Evolutionary conservation across 1,140 invertebrate genomes (phyloP), one percentile per base, ranked within the genome.

Genomic region (Drosophila pectinifera): DNA sequence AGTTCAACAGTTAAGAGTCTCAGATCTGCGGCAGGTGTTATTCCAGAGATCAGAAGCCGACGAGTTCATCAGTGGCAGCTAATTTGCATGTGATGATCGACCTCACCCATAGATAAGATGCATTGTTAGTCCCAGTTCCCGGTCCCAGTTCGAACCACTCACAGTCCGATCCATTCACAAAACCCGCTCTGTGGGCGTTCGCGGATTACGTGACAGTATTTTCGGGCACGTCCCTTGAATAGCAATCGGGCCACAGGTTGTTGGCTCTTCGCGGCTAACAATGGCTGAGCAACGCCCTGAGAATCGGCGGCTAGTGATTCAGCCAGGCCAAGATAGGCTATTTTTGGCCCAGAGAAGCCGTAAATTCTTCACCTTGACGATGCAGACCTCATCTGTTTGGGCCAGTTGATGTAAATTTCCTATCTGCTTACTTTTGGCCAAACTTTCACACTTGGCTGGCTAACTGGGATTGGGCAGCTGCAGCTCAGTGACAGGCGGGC

Each of bases 141-240:
- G 22, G n/a, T n/a, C n/a, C n/a, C n/a, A n/a, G n/a, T n/a, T n/a
- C n/a, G n/a, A n/a, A 26, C 34, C 6, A 14, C 10, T 28, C 22
- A 26, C 5, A 36, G 5, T 42, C 31, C 22, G 10, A 36, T 31
- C 64, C 67, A 72, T 72, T 70, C 68, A 72, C 64, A 57, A 70
- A 34, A 38, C 18, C 38, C 39, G 24, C 53, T 11, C 42, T 22
- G 62, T 68, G 64, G 56, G 67, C 43, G 58, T 65, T 34, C 26
- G 36, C 48, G 39, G 38, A 42, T 88, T 88, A 89, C 83, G 83
- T 89, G 83, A 88, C 72, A 88, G 68, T 89, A 88, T 89, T 82
- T 69, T 61, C 69, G 49, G 48, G 57, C 84, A 82, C 83, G 76
- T 73, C 64, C 46, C 20, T 45, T 69, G 83, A 75, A 86, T 86